These are phyloP conservation scores for Drosophila ercepeae DNA, from an alignment of 1,140 invertebrate genomes.

Conservation along the genomic window DNA sequence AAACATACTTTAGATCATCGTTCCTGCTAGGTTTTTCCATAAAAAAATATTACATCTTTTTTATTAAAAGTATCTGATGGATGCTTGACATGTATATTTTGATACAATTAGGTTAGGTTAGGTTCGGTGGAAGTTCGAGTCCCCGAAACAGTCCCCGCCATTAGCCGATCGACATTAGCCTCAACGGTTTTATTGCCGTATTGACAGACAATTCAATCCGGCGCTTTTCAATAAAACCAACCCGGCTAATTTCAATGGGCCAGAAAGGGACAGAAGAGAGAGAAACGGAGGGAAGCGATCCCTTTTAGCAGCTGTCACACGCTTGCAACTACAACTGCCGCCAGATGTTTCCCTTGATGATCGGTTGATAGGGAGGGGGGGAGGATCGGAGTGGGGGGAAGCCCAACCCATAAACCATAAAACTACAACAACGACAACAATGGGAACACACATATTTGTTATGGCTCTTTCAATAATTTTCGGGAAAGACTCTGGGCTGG, in stretches of 20 bases:
- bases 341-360: slow-evolving; percentile 65
- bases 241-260: slow-evolving; percentile 33
- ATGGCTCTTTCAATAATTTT: slow-evolving; percentile 78
- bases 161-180: slow-evolving; percentile 40
- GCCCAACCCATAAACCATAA: slow-evolving; percentile 71
- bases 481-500: slow-evolving; percentile 13
- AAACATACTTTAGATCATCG: not conserved
- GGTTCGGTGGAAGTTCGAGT: not conserved
- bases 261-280: slow-evolving; percentile 27
- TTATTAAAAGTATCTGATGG: no score
- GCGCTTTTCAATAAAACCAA: slow-evolving; percentile 33
- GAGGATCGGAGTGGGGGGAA: slow-evolving; percentile 15
- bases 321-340: slow-evolving; percentile 19
- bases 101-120: not conserved
- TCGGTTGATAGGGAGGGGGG: slow-evolving; percentile 9
- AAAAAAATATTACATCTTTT: no score
- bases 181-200: slow-evolving; percentile 70
- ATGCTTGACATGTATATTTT: no score
- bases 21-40: not conserved
- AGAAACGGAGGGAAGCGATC: slow-evolving; percentile 25
- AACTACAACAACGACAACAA: slow-evolving; percentile 51
- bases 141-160: slow-evolving; percentile 10
- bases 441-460: slow-evolving; percentile 57
- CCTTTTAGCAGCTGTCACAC: slow-evolving; percentile 71
- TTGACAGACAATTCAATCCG: slow-evolving; percentile 76